phyloP scores from a whole-genome alignment of 1,140 invertebrate genomes.

The Platorchestia sp. region DNA sequence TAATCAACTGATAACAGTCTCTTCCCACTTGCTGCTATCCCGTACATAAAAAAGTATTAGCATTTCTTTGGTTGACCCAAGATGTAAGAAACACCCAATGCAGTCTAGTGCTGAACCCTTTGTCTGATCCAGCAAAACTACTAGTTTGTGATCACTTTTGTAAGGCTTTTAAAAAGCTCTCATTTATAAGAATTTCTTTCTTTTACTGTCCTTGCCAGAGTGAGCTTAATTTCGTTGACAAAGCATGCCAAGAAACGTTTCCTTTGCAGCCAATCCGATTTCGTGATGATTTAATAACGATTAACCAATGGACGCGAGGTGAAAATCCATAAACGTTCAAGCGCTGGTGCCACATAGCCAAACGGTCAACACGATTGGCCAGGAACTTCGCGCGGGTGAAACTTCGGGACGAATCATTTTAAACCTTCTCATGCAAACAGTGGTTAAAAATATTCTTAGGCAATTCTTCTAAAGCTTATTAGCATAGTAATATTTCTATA shows the following conservation, averaged over 20 bases:
- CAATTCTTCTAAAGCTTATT: neutral
- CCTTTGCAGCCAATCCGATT: slow-evolving; percentile 53
- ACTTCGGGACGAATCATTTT: slow-evolving; percentile 12
- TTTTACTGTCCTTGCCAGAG: neutral
- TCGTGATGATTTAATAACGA: slow-evolving; percentile 53
- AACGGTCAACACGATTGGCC: slow-evolving; percentile 8
- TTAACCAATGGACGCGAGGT: slow-evolving; percentile 53
- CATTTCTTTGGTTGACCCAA: neutral
- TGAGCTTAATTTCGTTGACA: neutral
- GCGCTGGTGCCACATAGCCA: neutral
- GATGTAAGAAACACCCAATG: neutral
- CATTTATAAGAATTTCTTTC: neutral
- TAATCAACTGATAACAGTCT: neutral
- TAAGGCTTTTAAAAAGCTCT: neutral
- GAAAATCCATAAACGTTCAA: slow-evolving; percentile 52
- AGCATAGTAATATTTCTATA: neutral
- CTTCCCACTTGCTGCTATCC: neutral
- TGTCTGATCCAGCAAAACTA: neutral
- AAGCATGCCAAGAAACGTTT: slow-evolving; percentile 43
- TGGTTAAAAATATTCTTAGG: neutral
- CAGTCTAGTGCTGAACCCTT: neutral
- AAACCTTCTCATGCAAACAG: neutral
- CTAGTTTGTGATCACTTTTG: neutral
- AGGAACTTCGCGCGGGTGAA: neutral
- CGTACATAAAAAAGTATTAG: neutral